Evolutionary conservation across 2,888 invertebrate species (phyloP), one percentile per base, ranked within the genome.

Genomic region (Rhodophaea formosa): DNA sequence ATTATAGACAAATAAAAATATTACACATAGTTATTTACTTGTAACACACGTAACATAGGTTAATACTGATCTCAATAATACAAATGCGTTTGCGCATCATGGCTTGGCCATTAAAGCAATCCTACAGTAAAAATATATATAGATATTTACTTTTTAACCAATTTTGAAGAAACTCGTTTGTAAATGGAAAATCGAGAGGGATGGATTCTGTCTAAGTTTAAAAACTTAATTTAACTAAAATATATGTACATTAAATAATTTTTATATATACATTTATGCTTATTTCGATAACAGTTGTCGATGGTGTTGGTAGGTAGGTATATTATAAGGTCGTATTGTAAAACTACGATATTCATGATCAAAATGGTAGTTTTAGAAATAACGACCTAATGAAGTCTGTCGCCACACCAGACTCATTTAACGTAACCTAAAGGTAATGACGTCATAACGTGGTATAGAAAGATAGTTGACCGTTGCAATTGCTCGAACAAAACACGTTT

Each of bases 301-400:
- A 65, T 60, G 58, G 63, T 69, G 63, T 71, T 65, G 64, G 60
- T 76, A 74, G 72, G 62, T 72, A 68, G 66, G 59, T 59, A 62
- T 67, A 60, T 58, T 58, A 62, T 16, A 17, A 17, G 39, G 17
- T 39, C 16, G 35, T 39, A 12, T 35, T 30, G n/a, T 59, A 62
- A 39, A 51, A 51, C 35, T 51, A 16, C 17, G 6, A 30, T 51
- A 35, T 7, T 51, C 10, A 2, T 6, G 8, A 15, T 12, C 10
- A 16, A 51, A 17, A 12, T 29, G 12, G 17, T 35, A 51, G 51
- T 51, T 51, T 51, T n/a, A 16, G 16, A 51, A 8, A 39, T 12
- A 17, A 17, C 17, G 6, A 39, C 12, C 10, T 12, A 39, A n/a
- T 39, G 1, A 39, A 39, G 39, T 8, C 12, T 39, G 39, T 39